A percentile compares a stretch with the other conserved stretches of the same genome.
These are phyloP conservation scores for Machaerirhynchus nigripectus DNA, from an alignment of 2,113 vertebrate species.

Conservation along the genomic window DNA sequence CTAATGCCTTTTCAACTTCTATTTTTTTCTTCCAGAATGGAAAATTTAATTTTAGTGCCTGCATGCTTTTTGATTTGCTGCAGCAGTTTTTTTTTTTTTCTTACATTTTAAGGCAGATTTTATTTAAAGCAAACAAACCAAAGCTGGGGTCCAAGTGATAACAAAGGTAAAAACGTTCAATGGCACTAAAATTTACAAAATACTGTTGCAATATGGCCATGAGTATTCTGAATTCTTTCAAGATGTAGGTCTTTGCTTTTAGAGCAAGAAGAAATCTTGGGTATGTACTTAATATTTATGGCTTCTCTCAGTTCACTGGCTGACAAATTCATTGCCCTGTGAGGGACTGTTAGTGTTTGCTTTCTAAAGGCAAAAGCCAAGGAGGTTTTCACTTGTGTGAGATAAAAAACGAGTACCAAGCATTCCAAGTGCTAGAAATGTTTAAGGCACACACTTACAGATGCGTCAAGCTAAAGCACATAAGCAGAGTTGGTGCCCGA, in stretches of 20 bases:
- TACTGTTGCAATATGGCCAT: neutral
- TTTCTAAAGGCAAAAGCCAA: neutral
- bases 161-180: neutral
- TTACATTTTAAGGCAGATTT: neutral
- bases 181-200: neutral
- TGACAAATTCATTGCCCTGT: neutral
- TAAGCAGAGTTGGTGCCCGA: neutral
- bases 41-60: constrained; percentile 36
- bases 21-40: constrained; percentile 21
- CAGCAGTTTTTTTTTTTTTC: accelerated
- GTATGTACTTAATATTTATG: neutral
- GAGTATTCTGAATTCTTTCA: neutral
- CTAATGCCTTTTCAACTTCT: constrained; percentile 57
- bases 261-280: neutral
- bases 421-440: neutral
- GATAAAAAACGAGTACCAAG: neutral
- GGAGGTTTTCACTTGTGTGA: neutral
- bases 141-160: neutral
- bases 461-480: neutral
- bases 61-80: constrained; percentile 8
- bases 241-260: neutral
- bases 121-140: constrained; percentile 21
- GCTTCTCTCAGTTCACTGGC: neutral
- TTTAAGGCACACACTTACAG: neutral
- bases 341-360: neutral